phyloP scores from a whole-genome alignment of 2,113 vertebrate genomes.

The Mystacornis crossleyi region DNA sequence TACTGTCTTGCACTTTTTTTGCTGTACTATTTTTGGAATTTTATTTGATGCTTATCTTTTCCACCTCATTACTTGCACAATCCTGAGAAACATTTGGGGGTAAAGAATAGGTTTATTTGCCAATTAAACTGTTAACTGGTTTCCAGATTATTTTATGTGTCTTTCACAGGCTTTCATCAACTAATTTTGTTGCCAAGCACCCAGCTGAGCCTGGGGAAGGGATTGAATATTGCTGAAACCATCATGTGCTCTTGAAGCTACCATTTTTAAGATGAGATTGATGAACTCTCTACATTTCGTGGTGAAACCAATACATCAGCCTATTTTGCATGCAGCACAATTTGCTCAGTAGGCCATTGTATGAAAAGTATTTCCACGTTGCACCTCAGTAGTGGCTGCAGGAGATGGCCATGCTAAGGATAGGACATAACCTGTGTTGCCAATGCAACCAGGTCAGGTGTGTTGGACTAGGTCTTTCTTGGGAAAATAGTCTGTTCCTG shows the following conservation, averaged over 20 bases:
- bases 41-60: not conserved
- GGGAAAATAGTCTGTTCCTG: not conserved
- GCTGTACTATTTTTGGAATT: not conserved
- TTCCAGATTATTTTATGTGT: not conserved
- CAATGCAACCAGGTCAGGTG: not conserved
- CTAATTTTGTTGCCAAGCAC: not conserved
- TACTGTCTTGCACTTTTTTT: not conserved
- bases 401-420: not conserved
- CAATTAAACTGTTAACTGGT: not conserved
- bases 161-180: not conserved
- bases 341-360: not conserved
- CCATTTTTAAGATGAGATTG: not conserved
- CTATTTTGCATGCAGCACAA: not conserved
- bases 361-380: not conserved
- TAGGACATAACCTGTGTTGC: accelerated
- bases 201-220: not conserved
- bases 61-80: not conserved
- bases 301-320: not conserved
- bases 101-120: not conserved
- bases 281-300: not conserved
- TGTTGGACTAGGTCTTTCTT: not conserved
- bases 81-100: not conserved
- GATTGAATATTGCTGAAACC: not conserved
- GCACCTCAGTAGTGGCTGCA: too few species aligned
- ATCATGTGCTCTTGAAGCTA: not conserved